Conservation (phyloP, 1,140 invertebrate genomes). For the Sycophaga agraensis region DNA sequence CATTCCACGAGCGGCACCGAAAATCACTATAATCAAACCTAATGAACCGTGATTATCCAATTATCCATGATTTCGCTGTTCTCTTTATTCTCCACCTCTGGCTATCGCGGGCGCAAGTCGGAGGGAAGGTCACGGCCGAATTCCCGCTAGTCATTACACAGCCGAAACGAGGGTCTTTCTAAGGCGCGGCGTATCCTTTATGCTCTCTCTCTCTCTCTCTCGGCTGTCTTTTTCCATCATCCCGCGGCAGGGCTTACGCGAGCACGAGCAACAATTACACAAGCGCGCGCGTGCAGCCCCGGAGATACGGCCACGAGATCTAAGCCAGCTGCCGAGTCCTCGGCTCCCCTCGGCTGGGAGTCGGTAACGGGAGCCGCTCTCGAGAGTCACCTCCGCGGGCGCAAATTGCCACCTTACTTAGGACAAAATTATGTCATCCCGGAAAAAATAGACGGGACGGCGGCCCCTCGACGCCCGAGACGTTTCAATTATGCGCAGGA, state of each 20-base stretch:
- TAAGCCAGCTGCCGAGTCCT: too few species aligned
- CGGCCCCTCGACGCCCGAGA: too few species aligned
- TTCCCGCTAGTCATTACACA: neutral
- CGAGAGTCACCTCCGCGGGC: too few species aligned
- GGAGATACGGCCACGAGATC: too few species aligned
- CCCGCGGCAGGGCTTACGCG: neutral
- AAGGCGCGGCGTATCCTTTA: neutral
- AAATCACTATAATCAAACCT: slow-evolving; percentile 5
- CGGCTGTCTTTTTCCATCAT: neutral
- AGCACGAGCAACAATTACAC: neutral
- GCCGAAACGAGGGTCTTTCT: neutral
- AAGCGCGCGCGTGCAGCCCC: too few species aligned
- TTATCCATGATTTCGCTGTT: slow-evolving; percentile 1
- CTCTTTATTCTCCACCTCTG: neutral
- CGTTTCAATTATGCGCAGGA: too few species aligned
- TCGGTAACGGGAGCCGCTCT: too few species aligned
- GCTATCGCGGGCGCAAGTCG: neutral
- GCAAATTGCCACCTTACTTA: too few species aligned
- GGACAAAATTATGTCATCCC: too few species aligned
- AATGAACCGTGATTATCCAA: slow-evolving; percentile 16
- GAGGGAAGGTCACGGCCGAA: too few species aligned
- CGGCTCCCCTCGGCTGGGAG: too few species aligned
- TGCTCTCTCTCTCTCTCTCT: neutral
- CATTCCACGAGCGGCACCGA: neutral
- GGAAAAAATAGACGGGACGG: too few species aligned